A percentile compares a stretch with the other conserved stretches of the same genome.
Conservation (phyloP, 1,140 invertebrate genomes). For the Solenopsis invicta region DNA sequence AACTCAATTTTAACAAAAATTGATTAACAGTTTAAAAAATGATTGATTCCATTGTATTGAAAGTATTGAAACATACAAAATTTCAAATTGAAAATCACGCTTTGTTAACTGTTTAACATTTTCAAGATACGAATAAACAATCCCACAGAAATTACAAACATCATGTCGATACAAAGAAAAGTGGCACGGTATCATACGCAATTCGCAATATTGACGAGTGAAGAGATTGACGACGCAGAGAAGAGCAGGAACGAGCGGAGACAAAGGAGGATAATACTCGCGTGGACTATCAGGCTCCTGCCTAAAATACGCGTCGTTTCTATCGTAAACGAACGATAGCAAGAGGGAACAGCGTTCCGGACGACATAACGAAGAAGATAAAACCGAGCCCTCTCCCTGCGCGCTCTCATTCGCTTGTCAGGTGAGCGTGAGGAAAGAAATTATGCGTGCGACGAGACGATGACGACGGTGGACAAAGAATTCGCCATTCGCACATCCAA, state of each 20-base stretch:
- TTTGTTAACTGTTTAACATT: neutral
- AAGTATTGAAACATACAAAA: neutral
- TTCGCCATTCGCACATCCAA: conserved; percentile 10
- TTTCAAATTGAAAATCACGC: neutral
- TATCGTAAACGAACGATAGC: neutral
- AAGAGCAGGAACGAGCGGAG: neutral
- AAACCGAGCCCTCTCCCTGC: neutral
- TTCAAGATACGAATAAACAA: neutral
- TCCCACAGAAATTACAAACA: neutral
- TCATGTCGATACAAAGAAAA: neutral
- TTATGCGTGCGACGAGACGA: neutral
- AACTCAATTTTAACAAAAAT: too few species aligned
- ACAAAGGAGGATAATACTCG: neutral
- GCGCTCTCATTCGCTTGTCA: too few species aligned
- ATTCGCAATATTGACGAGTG: neutral
- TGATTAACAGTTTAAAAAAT: too few species aligned
- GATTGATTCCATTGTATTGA: neutral
- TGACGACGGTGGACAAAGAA: conserved; percentile 44
- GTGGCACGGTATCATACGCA: neutral
- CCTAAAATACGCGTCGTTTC: neutral
- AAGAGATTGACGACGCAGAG: neutral
- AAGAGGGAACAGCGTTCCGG: neutral
- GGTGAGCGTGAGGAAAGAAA: neutral
- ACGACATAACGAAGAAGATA: neutral
- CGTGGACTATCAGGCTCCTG: neutral